These are phyloP conservation scores for Terrapene triunguis DNA, from an alignment of 2,113 vertebrate species.

Conservation along the genomic window DNA sequence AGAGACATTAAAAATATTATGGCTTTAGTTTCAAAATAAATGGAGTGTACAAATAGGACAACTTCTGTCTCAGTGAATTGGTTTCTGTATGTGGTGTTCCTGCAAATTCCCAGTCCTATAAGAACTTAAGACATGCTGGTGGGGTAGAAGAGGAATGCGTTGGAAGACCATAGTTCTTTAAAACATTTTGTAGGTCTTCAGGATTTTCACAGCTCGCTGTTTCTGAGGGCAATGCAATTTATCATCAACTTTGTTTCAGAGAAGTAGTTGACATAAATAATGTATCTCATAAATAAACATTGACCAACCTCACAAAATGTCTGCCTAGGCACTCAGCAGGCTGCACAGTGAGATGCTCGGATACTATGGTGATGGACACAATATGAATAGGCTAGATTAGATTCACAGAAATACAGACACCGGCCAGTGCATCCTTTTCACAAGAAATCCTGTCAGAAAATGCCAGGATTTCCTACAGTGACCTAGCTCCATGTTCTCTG, in stretches of 20 bases:
- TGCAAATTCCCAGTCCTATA: background rate
- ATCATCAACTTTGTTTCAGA: background rate
- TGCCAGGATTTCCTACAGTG: background rate
- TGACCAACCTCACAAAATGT: background rate
- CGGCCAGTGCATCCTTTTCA: background rate
- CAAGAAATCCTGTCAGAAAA: background rate
- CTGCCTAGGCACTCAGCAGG: background rate
- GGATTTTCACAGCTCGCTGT: background rate
- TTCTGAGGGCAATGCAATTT: background rate
- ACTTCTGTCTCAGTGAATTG: background rate
- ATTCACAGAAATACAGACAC: background rate
- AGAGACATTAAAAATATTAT: background rate
- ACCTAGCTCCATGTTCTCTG: background rate
- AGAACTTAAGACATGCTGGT: background rate
- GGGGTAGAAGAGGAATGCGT: background rate
- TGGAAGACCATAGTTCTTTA: background rate
- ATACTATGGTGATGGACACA: background rate
- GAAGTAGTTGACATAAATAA: background rate
- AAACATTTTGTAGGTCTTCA: background rate
- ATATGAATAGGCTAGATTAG: background rate
- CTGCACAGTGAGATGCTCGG: background rate
- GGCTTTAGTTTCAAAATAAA: background rate
- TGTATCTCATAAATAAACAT: background rate
- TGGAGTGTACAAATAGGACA: background rate
- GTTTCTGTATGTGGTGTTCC: background rate